Conservation (phyloP, 53 echinoderm and acorn worm species). For the Echinometra lucunter region DNA sequence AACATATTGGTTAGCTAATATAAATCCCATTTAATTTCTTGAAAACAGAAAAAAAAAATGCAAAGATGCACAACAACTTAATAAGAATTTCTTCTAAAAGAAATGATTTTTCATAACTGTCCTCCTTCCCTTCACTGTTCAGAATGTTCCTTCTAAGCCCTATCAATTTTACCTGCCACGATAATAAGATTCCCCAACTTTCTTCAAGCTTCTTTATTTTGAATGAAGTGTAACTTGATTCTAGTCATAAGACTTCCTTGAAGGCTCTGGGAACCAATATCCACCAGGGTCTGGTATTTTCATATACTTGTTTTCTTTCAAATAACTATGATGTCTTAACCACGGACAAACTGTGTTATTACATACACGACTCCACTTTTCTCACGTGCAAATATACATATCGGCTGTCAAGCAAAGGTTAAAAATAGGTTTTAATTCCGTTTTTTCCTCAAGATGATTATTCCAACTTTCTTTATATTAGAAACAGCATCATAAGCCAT, state of each 20-base stretch:
- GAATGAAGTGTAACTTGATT: background rate
- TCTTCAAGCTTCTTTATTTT: background rate
- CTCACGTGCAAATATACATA: background rate
- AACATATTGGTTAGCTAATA: background rate
- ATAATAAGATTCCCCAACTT: background rate
- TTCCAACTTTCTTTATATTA: background rate
- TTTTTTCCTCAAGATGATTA: background rate
- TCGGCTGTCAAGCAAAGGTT: background rate
- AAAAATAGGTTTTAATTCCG: constrained; percentile 17
- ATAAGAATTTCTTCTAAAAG: background rate
- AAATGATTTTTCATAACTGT: background rate
- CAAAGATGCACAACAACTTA: background rate
- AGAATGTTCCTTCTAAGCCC: background rate
- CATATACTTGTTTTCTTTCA: constrained; percentile 31
- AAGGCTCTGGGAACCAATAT: background rate
- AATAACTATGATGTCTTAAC: constrained; percentile 10
- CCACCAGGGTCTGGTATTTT: background rate
- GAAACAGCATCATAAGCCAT: background rate
- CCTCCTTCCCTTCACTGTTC: background rate
- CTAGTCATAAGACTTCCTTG: background rate
- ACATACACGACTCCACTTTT: constrained; percentile 8
- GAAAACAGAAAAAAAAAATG: background rate
- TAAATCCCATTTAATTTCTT: background rate
- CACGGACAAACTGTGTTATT: constrained; percentile 29
- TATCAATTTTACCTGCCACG: background rate